These are phyloP conservation scores for Noctuana brunneofusca DNA, from an alignment of 2,888 invertebrate species.

Conservation along the genomic window DNA sequence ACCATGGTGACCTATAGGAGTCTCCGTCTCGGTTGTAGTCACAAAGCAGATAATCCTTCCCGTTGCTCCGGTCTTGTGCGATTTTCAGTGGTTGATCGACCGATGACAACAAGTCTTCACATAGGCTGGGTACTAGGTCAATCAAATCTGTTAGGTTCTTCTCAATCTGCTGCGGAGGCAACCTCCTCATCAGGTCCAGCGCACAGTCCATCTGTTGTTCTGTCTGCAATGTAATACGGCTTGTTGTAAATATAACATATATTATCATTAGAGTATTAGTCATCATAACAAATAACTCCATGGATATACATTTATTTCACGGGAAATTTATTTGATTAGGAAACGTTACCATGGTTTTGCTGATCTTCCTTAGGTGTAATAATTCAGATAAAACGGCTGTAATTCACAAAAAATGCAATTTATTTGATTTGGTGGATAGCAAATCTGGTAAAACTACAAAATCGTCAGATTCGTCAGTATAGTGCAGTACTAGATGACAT, in stretches of 20 bases:
- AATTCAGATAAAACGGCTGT: slow-evolving; percentile 11
- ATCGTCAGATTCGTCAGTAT: slow-evolving; percentile 25
- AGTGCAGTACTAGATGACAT: slow-evolving; percentile 31
- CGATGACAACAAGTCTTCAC: slow-evolving; percentile 97
- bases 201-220: slow-evolving; percentile 99
- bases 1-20: slow-evolving; percentile 99
- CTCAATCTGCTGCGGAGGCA: slow-evolving; percentile 99
- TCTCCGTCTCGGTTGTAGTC: slow-evolving; percentile 99
- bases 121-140: slow-evolving; percentile 96
- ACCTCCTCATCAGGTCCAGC: slow-evolving; percentile 97
- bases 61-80: slow-evolving; percentile 96
- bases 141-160: slow-evolving; percentile 99
- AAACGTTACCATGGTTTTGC: slow-evolving; percentile 43
- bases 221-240: slow-evolving; percentile 83
- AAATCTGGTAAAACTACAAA: slow-evolving; percentile 32
- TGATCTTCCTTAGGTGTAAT: slow-evolving; percentile 3
- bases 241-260: slow-evolving; percentile 45
- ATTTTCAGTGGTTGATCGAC: slow-evolving; percentile 99
- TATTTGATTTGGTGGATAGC: slow-evolving; percentile 12
- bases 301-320: slow-evolving; percentile 32
- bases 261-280: slow-evolving; percentile 68
- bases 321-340: slow-evolving; percentile 39
- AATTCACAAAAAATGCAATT: slow-evolving; percentile 25
- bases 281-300: slow-evolving; percentile 67
- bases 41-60: slow-evolving; percentile 98